Evolutionary conservation across 2,113 vertebrate genomes (phyloP).

Genomic region (Nothobranchius furzeri): DNA sequence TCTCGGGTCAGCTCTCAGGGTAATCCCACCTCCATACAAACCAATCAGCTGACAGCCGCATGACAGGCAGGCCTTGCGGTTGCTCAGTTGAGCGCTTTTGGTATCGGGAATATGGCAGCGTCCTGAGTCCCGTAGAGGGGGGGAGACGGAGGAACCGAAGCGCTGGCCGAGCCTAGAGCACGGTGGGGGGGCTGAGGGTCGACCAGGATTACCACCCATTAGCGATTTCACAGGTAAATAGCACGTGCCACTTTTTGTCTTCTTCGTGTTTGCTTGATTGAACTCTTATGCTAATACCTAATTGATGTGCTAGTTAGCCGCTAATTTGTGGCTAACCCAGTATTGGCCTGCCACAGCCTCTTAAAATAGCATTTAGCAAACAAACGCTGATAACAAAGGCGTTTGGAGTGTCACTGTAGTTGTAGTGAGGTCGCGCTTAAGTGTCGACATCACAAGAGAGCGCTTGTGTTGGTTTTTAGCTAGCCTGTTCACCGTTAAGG

Average conservation of each 20-base stretch:
- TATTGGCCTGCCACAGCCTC: constrained; percentile 35
- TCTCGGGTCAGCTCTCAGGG: constrained; percentile 20
- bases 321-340: constrained; percentile 42
- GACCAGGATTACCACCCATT: constrained; percentile 53
- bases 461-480: constrained; percentile 42
- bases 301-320: constrained; percentile 45
- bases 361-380: constrained; percentile 33
- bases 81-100: constrained; percentile 64
- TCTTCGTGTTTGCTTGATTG: constrained; percentile 56
- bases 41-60: constrained; percentile 82
- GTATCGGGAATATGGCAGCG: constrained; percentile 80
- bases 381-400: constrained; percentile 23
- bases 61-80: constrained; percentile 71
- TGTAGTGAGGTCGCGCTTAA: background rate
- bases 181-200: constrained; percentile 74
- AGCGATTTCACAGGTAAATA: constrained; percentile 72
- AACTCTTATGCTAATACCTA: constrained; percentile 49
- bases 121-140: constrained; percentile 71
- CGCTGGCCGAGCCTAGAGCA: constrained; percentile 60
- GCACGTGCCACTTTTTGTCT: constrained; percentile 37
- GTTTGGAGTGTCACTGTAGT: background rate
- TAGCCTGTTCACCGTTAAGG: constrained; percentile 32
- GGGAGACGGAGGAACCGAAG: constrained; percentile 67
- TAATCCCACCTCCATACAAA: constrained; percentile 30
- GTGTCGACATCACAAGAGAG: background rate